These are phyloP conservation scores for Upupa epops DNA, from an alignment of 2,113 vertebrate genomes.

Conservation along the genomic window DNA sequence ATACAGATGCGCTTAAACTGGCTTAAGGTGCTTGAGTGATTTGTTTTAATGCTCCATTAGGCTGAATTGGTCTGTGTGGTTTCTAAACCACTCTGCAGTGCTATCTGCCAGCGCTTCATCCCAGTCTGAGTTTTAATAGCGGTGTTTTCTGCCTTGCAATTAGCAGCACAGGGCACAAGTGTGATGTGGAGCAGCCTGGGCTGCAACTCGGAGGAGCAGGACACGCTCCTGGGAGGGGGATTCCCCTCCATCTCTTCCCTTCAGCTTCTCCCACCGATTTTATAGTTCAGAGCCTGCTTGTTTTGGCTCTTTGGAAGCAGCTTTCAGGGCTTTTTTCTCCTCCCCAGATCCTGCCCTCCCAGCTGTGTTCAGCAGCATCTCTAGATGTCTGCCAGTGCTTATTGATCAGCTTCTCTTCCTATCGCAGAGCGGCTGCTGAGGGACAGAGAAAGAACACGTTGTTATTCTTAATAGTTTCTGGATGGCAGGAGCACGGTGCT, in stretches of 20 bases:
- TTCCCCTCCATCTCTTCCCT: not conserved
- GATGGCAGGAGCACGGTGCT: not conserved
- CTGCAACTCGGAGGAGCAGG: not conserved
- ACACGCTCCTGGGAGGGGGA: not conserved
- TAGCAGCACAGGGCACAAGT: not conserved
- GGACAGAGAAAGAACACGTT: not conserved
- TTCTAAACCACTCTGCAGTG: conserved; percentile 53
- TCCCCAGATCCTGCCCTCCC: rapidly evolving
- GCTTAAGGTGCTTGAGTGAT: conserved; percentile 60
- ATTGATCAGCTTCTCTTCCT: not conserved
- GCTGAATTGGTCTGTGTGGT: conserved; percentile 54
- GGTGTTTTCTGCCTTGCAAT: not conserved
- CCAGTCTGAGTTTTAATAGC: not conserved
- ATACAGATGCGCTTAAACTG: conserved; percentile 59
- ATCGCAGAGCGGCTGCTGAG: not conserved
- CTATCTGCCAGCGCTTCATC: conserved; percentile 31
- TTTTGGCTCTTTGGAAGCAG: not conserved
- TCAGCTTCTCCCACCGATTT: not conserved
- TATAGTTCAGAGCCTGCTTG: not conserved
- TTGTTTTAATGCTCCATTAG: conserved; percentile 64
- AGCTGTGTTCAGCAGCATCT: not conserved
- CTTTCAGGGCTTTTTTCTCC: not conserved
- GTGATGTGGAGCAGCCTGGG: not conserved
- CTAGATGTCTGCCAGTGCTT: not conserved
- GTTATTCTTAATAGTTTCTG: conserved; percentile 5